A percentile compares a stretch with the other conserved stretches of the same genome.
These are phyloP conservation scores for Nymphalis polychloros DNA, from an alignment of 2,888 invertebrate species.

Conservation along the genomic window DNA sequence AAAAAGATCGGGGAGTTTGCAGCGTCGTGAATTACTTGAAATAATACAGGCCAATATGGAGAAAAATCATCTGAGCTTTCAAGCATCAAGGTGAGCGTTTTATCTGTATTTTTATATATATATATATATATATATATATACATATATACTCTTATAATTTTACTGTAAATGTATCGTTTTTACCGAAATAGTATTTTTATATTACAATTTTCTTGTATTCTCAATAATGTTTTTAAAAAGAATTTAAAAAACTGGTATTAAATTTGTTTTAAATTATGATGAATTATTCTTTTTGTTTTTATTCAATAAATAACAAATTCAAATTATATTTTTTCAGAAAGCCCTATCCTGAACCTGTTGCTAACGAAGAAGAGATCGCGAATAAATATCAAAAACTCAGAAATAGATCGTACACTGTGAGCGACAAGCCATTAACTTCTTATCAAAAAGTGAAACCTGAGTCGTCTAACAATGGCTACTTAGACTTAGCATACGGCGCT, in stretches of 20 bases:
- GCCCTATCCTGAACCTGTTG: conserved; percentile 69
- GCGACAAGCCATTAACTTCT: conserved; percentile 69
- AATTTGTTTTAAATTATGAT: too few species aligned
- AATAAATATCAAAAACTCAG: conserved; percentile 72
- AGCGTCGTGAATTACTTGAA: conserved; percentile 91
- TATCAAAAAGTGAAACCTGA: conserved; percentile 69
- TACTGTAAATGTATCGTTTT: too few species aligned
- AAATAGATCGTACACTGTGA: conserved; percentile 78
- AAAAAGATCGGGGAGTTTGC: conserved; percentile 87
- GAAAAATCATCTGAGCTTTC: conserved; percentile 93
- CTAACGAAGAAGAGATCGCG: conserved; percentile 66
- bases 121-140: too few species aligned
- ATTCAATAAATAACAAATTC: too few species aligned
- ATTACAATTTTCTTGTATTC: background rate
- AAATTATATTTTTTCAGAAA: conserved; percentile 71
- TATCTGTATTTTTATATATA: background rate
- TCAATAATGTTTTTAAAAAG: background rate
- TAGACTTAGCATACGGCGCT: conserved; percentile 83
- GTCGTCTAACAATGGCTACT: conserved; percentile 78
- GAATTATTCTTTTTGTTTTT: too few species aligned
- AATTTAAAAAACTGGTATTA: background rate
- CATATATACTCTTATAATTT: too few species aligned
- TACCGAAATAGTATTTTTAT: background rate
- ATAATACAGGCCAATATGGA: conserved; percentile 96
- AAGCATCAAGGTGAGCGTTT: conserved; percentile 86